Evolutionary conservation across 30 jellyfish, hydroid and myxozoan genomes (phyloP), one percentile per base, ranked within the genome.

Genomic region (Chironex yamaguchii): DNA sequence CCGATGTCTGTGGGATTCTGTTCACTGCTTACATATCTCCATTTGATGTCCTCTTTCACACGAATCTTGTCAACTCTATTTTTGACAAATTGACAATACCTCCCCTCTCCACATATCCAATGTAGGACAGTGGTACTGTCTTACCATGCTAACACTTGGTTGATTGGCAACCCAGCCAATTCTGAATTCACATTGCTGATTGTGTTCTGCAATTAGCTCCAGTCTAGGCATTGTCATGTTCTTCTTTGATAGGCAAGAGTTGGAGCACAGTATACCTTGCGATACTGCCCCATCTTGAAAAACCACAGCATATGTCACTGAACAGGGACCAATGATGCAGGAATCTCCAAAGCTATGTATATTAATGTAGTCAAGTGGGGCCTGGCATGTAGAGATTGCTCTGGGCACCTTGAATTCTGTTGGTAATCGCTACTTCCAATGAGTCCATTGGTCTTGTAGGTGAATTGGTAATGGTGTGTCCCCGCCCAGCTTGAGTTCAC

Each of bases 1-100:
- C 48, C 92, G 23, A 82, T 29, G 92, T 66, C 92, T 2, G 87
- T 87, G 0, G 92, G 92, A 33, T 82, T 82, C 30, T 66, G 79
- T 14, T 36, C 33, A 4, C 84, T 79, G 14, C 69, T 27, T 14
- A 62, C 71, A 68, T 84, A 53, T 28, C 90, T 14, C 95, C 94
- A 88, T 12, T 26, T 31, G 21, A 87, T 65, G 91, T 34, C 36
- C 22, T 26, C 20, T 58, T 87, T 87, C 78, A 49, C 36, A 21
- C 76, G 64, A 9, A 79, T 87, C 35, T 87, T 78, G 21, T 67
- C n/a, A 1, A 88, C 91, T 49, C 97, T 25, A 65, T 88, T 68
- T 31, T 68, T 1, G 6, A 79, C 94, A 71, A 80, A 79, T 17
- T 17, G 58, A 6, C 17, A 6, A 42, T 42, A 42, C 58, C 58